Evolutionary conservation across 2,113 vertebrate genomes (phyloP).

Genomic region (Madoqua kirkii): DNA sequence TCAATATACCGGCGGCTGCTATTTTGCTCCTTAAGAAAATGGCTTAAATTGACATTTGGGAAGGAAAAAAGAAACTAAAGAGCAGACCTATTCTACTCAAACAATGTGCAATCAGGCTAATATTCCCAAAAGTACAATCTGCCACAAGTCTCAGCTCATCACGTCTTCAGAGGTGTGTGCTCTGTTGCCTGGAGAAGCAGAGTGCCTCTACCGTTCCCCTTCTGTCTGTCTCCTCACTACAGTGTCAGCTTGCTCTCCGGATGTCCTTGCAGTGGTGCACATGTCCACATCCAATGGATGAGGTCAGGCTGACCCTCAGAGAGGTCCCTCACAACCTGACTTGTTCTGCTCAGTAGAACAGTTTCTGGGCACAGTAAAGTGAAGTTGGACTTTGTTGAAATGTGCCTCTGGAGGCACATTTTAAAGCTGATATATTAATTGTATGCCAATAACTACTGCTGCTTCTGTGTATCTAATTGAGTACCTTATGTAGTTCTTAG

Average conservation of each 20-base stretch:
- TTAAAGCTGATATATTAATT: background rate
- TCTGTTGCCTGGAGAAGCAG: background rate
- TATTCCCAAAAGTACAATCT: background rate
- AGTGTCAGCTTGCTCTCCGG: background rate
- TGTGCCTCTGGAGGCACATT: background rate
- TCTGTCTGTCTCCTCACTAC: background rate
- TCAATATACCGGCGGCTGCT: background rate
- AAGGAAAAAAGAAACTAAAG: background rate
- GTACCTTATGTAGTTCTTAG: background rate
- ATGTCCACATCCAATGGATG: fast-evolving
- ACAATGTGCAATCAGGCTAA: background rate
- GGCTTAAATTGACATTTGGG: background rate
- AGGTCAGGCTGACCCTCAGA: background rate
- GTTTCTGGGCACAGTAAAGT: background rate
- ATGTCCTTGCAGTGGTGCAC: fast-evolving
- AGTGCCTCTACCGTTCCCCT: background rate
- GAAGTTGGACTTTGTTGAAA: background rate
- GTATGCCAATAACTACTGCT: background rate
- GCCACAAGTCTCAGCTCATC: background rate
- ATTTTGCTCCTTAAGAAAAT: background rate
- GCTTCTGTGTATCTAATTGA: background rate
- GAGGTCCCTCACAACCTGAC: background rate
- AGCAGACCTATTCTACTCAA: background rate
- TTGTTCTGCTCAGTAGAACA: background rate
- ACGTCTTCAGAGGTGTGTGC: background rate